These are phyloP conservation scores for Macrobrachium rosenbergii DNA, from an alignment of 1,140 invertebrate genomes.

Conservation along the genomic window DNA sequence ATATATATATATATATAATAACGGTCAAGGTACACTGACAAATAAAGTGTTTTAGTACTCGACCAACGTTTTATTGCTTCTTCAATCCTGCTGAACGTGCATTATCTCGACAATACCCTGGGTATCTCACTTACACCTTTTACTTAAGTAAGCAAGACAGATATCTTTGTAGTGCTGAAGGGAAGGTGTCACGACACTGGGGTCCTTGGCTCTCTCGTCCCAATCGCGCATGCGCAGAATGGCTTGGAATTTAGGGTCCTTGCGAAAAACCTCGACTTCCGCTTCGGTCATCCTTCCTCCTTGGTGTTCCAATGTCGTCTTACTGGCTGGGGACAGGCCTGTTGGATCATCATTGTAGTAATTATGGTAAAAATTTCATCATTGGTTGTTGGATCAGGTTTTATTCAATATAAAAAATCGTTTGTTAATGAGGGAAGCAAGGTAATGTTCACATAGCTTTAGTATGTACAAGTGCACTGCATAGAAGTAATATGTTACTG, in stretches of 20 bases:
- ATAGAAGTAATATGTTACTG: too few species aligned
- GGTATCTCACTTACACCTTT: too few species aligned
- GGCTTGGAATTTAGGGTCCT: slow-evolving; percentile 33
- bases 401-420: not conserved
- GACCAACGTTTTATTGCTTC: not conserved
- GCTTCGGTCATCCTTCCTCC: slow-evolving; percentile 36
- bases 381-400: not conserved
- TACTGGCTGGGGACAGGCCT: slow-evolving; percentile 40
- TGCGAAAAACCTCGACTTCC: slow-evolving; percentile 13
- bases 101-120: not conserved
- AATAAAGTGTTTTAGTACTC: not conserved
- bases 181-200: slow-evolving; percentile 14
- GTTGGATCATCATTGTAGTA: not conserved
- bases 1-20: not conserved
- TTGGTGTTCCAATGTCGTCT: slow-evolving; percentile 32
- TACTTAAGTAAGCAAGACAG: slow-evolving; percentile 16
- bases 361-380: not conserved
- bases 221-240: slow-evolving; percentile 32
- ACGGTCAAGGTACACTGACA: too few species aligned
- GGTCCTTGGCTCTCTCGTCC: slow-evolving; percentile 52
- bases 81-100: not conserved
- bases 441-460: not conserved
- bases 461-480: not conserved
- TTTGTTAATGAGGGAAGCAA: not conserved
- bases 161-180: slow-evolving; percentile 28